Evolutionary conservation across 2,113 vertebrate genomes (phyloP).

Genomic region (Rattus norvegicus): DNA sequence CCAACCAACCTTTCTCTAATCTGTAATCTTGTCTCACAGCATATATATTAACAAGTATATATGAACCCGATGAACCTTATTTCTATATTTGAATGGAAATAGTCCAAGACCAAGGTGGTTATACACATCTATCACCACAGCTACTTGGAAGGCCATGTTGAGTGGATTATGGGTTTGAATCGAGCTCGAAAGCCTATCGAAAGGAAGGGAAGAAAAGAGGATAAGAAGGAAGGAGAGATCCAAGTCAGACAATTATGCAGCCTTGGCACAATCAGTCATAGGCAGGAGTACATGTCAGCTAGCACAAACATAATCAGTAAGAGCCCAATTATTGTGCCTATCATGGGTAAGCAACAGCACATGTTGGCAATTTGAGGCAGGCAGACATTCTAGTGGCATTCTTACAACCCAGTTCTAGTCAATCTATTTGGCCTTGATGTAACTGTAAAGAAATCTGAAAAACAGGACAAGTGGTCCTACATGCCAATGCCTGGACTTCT

Average conservation of each 20-base stretch:
- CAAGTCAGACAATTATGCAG: neutral
- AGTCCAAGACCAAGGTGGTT: neutral
- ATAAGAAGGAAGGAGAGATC: neutral
- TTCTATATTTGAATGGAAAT: conserved; percentile 44
- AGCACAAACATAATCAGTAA: neutral
- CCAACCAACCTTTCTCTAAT: neutral
- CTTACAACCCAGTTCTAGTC: neutral
- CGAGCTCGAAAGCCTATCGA: neutral
- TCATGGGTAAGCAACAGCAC: neutral
- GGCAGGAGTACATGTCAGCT: neutral
- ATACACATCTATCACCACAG: neutral
- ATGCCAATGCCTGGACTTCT: conserved; percentile 43
- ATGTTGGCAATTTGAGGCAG: neutral
- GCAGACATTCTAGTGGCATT: neutral
- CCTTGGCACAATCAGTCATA: neutral
- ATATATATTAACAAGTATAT: neutral
- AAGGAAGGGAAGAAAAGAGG: neutral
- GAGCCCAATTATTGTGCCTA: neutral
- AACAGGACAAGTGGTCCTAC: neutral
- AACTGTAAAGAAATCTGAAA: conserved; percentile 43
- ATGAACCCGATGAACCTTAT: neutral
- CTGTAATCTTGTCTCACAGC: neutral
- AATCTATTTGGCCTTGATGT: neutral
- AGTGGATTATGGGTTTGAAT: neutral
- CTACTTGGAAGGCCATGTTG: neutral